A percentile compares a stretch with the other conserved stretches of the same genome.
These are phyloP conservation scores for Neogobius melanostomus DNA, from an alignment of 2,113 vertebrate species.

Conservation along the genomic window DNA sequence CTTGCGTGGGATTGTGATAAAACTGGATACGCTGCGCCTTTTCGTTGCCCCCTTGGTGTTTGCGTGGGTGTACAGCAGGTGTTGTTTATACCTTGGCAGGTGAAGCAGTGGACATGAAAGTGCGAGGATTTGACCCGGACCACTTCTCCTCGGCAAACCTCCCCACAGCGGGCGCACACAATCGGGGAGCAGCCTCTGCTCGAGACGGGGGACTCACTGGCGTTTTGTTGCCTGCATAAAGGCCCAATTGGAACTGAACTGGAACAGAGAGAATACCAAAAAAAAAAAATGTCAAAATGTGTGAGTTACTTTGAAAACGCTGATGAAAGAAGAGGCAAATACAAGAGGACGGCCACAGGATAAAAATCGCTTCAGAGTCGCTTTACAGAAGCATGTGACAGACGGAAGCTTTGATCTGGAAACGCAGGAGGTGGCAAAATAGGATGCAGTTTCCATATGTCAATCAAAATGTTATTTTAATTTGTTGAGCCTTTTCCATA, in stretches of 20 bases:
- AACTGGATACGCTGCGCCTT: not conserved
- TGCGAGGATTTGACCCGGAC: slow-evolving; percentile 70
- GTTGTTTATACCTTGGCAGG: slow-evolving; percentile 65
- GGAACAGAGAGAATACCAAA: slow-evolving; percentile 13
- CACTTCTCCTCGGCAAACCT: slow-evolving; percentile 66
- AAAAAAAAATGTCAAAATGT: slow-evolving; percentile 21
- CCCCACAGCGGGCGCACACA: slow-evolving; percentile 60
- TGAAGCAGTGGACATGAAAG: slow-evolving; percentile 70
- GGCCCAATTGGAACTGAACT: slow-evolving; percentile 62
- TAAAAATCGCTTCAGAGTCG: slow-evolving; percentile 1
- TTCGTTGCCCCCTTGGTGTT: slow-evolving; percentile 1
- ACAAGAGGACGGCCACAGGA: not conserved
- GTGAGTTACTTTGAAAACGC: slow-evolving; percentile 20
- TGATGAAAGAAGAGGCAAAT: slow-evolving; percentile 20
- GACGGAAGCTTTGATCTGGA: not conserved
- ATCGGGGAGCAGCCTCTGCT: slow-evolving; percentile 48
- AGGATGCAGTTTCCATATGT: not conserved
- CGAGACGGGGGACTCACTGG: slow-evolving; percentile 52
- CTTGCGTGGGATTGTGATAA: not conserved
- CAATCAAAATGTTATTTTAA: not conserved
- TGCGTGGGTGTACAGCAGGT: slow-evolving; percentile 7
- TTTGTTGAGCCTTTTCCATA: not conserved
- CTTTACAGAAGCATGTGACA: slow-evolving; percentile 8
- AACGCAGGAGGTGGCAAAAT: not conserved
- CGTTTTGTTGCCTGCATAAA: slow-evolving; percentile 57